These are phyloP conservation scores for Stegostoma tigrinum DNA, from an alignment of 2,113 vertebrate species.

Conservation along the genomic window DNA sequence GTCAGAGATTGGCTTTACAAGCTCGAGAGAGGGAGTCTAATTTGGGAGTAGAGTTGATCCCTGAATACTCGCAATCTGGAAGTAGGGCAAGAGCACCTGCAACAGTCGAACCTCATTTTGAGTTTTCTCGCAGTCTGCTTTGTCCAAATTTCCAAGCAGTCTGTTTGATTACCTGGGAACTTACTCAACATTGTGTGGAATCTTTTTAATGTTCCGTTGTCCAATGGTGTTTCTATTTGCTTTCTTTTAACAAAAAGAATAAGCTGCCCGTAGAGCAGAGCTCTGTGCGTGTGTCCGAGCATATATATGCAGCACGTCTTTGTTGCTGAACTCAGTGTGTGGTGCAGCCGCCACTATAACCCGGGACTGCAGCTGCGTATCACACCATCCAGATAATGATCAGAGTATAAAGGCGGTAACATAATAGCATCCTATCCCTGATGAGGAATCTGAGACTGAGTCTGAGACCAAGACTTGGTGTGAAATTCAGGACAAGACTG, in stretches of 20 bases:
- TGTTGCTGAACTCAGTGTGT: constrained; percentile 29
- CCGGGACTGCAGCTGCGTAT: neutral
- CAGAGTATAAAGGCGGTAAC: neutral
- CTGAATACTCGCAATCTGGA: neutral
- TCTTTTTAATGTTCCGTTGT: constrained; percentile 11
- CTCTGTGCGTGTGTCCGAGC: constrained; percentile 11
- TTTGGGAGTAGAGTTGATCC: neutral
- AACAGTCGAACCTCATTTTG: neutral
- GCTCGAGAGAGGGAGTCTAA: neutral
- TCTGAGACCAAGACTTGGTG: neutral
- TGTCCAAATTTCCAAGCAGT: neutral
- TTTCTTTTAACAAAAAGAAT: constrained; percentile 20
- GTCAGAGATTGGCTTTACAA: too few relatives aligned
- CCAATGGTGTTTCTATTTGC: constrained; percentile 18
- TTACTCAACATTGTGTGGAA: neutral
- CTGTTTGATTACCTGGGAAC: constrained; percentile 11
- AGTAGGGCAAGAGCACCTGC: neutral
- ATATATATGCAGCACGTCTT: constrained; percentile 21
- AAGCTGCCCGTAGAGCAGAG: neutral
- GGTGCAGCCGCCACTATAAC: neutral
- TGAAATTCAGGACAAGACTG: neutral
- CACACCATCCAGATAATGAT: constrained; percentile 30
- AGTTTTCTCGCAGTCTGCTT: neutral
- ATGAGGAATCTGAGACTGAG: neutral
- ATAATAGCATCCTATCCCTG: constrained; percentile 10